Evolutionary conservation across 2,113 vertebrate species (phyloP), one percentile per base, ranked within the genome.

Genomic region (Seriola rivoliana): DNA sequence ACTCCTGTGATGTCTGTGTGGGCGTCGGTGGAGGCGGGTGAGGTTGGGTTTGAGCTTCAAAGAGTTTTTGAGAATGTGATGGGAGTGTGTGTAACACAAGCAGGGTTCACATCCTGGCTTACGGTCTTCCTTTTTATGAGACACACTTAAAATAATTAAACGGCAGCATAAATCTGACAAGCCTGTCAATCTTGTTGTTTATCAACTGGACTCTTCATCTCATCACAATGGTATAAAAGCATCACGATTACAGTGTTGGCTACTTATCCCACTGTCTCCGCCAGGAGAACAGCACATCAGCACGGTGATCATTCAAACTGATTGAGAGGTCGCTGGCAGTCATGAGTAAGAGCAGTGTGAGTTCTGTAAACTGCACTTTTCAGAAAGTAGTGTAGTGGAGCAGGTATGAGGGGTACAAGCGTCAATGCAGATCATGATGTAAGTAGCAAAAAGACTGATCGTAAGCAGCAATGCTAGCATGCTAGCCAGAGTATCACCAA

Each of bases 1-100:
- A 42, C 55, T 81, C 77, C 62, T 82, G 83, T 86, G 80, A 81
- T 23, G 80, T 83, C 42, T 83, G 87, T 71, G 79, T 71, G 69
- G 10, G 64, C 3, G 25, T 40, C 11, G n/a, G 32, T 38, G 86
- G 14, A 74, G 68, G 69, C 29, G 44, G 58, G 50, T 1, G 13
- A 23, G 38, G 60, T 48, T 25, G 8, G 4, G 42, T 36, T 50
- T 21, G 19, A 64, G 75, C 76, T 85, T 86, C 87, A 84, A 77
- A 89, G 84, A 50, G n/a, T 82, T 50, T 64, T 60, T 36, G 32
- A 36, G 44, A 69, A 69, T 19, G 68, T 59, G 67, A 48, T 60
- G 29, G 80, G 57, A 64, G 68, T 55, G 82, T 75, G 58, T 66
- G 76, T 68, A 70, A 82, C 23, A 70, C 40, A 23, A 80, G 36